Conservation (phyloP, 1,140 invertebrate genomes). For the Zaprionus gabonicus region DNA sequence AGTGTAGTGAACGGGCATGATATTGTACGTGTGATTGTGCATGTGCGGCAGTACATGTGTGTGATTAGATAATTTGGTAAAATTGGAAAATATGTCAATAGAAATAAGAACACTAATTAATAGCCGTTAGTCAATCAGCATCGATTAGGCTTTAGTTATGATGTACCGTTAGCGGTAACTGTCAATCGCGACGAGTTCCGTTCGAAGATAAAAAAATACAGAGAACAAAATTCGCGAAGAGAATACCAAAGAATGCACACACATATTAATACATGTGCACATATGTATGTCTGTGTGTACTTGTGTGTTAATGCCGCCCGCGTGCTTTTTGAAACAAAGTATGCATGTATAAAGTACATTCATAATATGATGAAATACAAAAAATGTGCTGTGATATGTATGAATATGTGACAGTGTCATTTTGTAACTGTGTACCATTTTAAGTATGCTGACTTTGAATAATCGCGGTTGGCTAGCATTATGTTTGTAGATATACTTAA, state of each 20-base stretch:
- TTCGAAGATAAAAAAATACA: constrained; percentile 1
- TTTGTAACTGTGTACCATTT: background rate
- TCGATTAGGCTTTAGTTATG: constrained; percentile 16
- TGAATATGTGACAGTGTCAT: background rate
- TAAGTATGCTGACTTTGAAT: background rate
- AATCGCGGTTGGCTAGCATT: background rate
- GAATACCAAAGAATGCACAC: background rate
- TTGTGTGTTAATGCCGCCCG: constrained; percentile 7
- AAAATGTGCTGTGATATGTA: background rate
- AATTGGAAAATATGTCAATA: constrained; percentile 46
- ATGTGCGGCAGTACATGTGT: constrained; percentile 20
- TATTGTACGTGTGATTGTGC: constrained; percentile 6
- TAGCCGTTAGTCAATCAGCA: constrained; percentile 20
- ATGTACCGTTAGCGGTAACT: constrained; percentile 6
- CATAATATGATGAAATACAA: too few species aligned
- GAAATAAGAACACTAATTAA: constrained; percentile 39
- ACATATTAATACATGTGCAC: background rate
- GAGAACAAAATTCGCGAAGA: constrained; percentile 22
- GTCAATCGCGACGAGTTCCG: constrained; percentile 3
- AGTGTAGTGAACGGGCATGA: constrained; percentile 28
- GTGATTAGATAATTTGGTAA: constrained; percentile 73
- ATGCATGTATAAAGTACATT: background rate
- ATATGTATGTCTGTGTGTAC: background rate
- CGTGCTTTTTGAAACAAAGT: constrained; percentile 16
- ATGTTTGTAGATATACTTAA: background rate